Conservation (phyloP, 2,888 invertebrate genomes). For the Acronicta leporina region DNA sequence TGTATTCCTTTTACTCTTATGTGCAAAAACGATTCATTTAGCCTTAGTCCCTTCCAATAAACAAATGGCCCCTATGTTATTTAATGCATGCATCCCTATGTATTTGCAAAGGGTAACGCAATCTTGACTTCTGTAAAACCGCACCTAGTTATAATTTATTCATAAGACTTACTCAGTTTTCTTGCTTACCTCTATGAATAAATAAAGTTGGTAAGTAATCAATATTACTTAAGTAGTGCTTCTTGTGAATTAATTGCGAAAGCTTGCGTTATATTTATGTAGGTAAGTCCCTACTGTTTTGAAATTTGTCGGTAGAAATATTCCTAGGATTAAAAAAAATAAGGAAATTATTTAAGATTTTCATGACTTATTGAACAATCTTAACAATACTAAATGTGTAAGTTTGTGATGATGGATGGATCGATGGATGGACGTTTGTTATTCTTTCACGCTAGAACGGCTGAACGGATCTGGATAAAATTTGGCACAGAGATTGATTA, state of each 20-base stretch:
- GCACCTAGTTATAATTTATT: conserved; percentile 32
- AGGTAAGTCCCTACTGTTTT: neutral
- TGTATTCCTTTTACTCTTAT: neutral
- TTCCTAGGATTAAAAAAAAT: no score
- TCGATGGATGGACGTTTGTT: no score
- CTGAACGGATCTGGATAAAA: no score
- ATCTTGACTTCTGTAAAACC: conserved; percentile 13
- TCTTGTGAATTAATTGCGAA: conserved; percentile 17
- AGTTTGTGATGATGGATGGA: no score
- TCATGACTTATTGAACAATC: no score
- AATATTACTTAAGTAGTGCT: conserved; percentile 14
- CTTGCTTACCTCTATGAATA: conserved; percentile 48
- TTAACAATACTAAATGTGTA: no score
- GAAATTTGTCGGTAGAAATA: neutral
- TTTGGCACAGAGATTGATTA: no score
- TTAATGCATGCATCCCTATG: no score
- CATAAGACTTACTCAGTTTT: conserved; percentile 35
- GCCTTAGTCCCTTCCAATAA: neutral
- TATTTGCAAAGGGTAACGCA: conserved; percentile 10
- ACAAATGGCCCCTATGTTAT: neutral
- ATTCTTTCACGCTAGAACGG: no score
- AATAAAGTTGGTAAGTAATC: conserved; percentile 23
- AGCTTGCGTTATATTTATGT: no score
- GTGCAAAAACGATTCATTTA: neutral
- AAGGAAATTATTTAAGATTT: no score